Base-by-base conservation (phyloP, 2,797 vertebrate species). In the Crenichthys baileyi region DNA sequence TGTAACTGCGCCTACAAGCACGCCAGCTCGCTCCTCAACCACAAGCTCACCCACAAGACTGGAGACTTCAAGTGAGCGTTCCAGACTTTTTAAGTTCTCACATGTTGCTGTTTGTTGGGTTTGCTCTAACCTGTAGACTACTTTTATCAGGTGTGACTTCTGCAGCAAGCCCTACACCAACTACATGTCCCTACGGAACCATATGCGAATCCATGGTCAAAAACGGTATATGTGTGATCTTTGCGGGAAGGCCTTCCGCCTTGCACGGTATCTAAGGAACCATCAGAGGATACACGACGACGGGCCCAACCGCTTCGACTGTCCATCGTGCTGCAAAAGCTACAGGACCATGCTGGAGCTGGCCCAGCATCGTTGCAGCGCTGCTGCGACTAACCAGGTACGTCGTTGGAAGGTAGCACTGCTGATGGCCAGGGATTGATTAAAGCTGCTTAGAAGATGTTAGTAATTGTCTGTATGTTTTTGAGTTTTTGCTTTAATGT, bases 1-100 rank as follows among this genome's bases (percentile, higher is more conserved):
- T 97, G 96, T 83, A 96, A 90, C 88, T 95, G 96, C 73, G 95
- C 95, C 46, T 98, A 97, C 93, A 96, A 96, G 85, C 97, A 96
- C 0, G 95, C 95, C 11, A 96, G 95, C 82, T 96, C 95, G 73
- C 95, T 96, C 70, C 93, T 96, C 61, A 97, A 97, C 91, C 96
- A 98, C 93, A 97, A 96, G 85, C 95, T 95, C 88, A 96, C 95
- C 29, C 96, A 97, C 84, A 95, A 95, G 83, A 96, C 94, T 0
- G 96, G 96, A 73, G 89, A 94, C 89, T 97, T 96, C 93, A 95
- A 90, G 87, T 97, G 94, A 18, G 71, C 13, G 44, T 46, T 39
- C 36, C 36, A 36, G 36, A 36, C 36, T 36, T 4, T 26, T 20
- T 80, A 67, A 7, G 8, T 7, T 36, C 20, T 26, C 8, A 24